Percentiles rank a stretch among this genome's conserved stretches.
phyloP scores from a whole-genome alignment of 1,140 invertebrate species.

The Cydia fagiglandana region DNA sequence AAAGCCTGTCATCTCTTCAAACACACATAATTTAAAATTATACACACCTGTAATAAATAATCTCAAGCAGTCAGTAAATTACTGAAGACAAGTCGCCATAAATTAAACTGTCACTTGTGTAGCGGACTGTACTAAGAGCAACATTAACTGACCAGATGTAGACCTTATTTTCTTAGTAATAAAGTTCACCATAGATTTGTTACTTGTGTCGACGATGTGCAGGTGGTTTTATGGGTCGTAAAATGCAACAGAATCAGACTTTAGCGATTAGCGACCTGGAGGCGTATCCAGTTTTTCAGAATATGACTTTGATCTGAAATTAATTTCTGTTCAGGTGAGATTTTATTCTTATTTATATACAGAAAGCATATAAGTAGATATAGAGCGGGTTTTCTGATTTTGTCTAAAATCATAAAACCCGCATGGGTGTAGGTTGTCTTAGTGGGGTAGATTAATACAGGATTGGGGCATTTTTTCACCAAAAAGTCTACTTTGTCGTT shows the following conservation, averaged over 20 bases:
- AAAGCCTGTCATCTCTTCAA: neutral
- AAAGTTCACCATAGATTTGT: too few species aligned
- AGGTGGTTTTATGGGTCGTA: conserved; percentile 9
- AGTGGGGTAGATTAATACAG: too few species aligned
- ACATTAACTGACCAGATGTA: too few species aligned
- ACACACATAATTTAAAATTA: conserved; percentile 18
- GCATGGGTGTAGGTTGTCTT: too few species aligned
- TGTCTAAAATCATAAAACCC: too few species aligned
- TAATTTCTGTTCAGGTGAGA: too few species aligned
- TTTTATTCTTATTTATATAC: too few species aligned
- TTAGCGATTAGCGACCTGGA: neutral
- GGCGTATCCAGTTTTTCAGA: neutral
- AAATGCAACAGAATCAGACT: conserved; percentile 3
- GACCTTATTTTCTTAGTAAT: too few species aligned
- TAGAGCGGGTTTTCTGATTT: too few species aligned
- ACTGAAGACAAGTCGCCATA: neutral
- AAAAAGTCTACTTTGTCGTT: too few species aligned
- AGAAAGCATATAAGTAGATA: too few species aligned
- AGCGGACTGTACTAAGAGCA: neutral
- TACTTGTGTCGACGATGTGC: neutral
- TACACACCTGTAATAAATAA: conserved; percentile 1
- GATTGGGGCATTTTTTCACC: too few species aligned
- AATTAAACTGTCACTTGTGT: neutral
- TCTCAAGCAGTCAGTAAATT: neutral
- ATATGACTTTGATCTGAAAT: neutral